Evolutionary conservation across 2,888 invertebrate species (phyloP).

Genomic region (Pheosia gnoma): DNA sequence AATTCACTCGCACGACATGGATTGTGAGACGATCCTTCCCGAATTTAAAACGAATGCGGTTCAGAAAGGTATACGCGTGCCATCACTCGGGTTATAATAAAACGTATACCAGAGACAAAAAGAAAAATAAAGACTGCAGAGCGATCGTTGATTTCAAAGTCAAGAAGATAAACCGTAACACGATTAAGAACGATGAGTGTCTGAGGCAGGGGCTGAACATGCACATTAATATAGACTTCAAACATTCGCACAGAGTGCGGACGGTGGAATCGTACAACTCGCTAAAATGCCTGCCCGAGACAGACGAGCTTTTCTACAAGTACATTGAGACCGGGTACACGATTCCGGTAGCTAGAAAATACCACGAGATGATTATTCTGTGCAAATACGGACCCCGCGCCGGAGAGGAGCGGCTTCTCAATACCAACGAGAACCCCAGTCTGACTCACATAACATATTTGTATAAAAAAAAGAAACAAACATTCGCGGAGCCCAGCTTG

Average conservation of each 20-base stretch:
- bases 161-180: conserved; percentile 42
- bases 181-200: conserved; percentile 41
- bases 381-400: conserved; percentile 7
- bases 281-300: conserved; percentile 35
- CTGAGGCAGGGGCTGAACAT: conserved; percentile 46
- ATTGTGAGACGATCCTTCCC: conserved; percentile 39
- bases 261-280: conserved; percentile 26
- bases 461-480: conserved; percentile 10
- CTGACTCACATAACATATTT: conserved; percentile 16
- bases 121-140: conserved; percentile 37
- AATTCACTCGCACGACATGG: conserved; percentile 46
- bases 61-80: conserved; percentile 45
- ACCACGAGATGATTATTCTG: conserved; percentile 28
- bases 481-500: neutral
- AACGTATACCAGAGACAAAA: conserved; percentile 10
- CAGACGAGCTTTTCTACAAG: conserved; percentile 27
- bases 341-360: conserved; percentile 21
- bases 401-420: conserved; percentile 10
- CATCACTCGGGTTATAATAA: conserved; percentile 43
- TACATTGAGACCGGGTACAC: conserved; percentile 23
- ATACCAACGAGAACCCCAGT: conserved; percentile 22
- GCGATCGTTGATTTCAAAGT: conserved; percentile 51
- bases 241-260: conserved; percentile 43
- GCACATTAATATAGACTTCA: conserved; percentile 34
- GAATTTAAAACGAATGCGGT: conserved; percentile 39